These are phyloP conservation scores for Oasisia sp. DNA, from an alignment of 2,888 invertebrate species.

Conservation along the genomic window DNA sequence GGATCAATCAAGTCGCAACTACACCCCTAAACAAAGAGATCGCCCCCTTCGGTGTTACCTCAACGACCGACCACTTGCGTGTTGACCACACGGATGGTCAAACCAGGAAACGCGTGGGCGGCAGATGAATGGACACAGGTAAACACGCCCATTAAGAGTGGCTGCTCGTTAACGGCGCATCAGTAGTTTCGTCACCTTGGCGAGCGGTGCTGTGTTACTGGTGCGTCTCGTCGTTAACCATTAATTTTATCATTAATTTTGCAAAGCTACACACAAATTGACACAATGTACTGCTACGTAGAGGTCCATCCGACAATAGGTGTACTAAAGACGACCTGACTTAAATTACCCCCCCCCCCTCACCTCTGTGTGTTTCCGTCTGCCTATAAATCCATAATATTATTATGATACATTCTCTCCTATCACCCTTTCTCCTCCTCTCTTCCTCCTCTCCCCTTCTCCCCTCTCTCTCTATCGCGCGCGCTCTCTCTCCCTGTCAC, in stretches of 20 bases:
- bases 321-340: no score
- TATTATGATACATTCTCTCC: no score
- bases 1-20: not conserved
- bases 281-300: no score
- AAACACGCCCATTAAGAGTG: slow-evolving; percentile 9
- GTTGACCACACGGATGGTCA: not conserved
- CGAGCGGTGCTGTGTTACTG: not conserved
- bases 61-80: not conserved
- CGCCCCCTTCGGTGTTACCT: not conserved
- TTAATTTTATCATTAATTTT: not conserved
- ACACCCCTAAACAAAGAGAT: not conserved
- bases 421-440: no score
- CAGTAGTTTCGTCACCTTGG: not conserved
- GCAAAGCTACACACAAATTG: not conserved
- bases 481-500: no score
- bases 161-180: not conserved
- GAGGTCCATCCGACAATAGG: no score
- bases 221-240: not conserved
- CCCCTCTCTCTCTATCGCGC: no score
- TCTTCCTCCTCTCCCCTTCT: no score
- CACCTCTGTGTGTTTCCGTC: no score
- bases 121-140: not conserved
- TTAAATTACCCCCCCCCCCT: no score
- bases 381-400: no score
- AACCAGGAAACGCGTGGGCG: not conserved